A percentile compares a stretch with the other conserved stretches of the same genome.
These are phyloP conservation scores for Eupithecia pulchellata DNA, from an alignment of 2,888 invertebrate species.

Conservation along the genomic window DNA sequence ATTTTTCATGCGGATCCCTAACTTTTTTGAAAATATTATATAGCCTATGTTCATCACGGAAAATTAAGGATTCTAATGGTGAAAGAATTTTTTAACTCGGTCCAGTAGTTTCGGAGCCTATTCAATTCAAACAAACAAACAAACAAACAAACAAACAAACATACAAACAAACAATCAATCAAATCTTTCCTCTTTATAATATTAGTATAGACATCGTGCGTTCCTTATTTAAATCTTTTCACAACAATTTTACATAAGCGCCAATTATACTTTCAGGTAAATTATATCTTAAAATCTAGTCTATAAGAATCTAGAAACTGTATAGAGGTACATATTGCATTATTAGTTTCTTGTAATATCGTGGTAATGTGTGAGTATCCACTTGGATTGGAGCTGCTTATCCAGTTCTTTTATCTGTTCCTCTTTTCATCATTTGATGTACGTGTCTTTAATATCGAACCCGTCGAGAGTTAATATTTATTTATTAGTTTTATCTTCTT, in stretches of 20 bases:
- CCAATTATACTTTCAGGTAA: background rate
- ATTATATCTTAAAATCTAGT: background rate
- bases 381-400: constrained; percentile 23
- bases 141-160: no score
- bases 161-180: no score
- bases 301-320: constrained; percentile 11
- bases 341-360: constrained; percentile 43
- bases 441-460: constrained; percentile 16
- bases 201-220: no score
- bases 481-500: constrained; percentile 29
- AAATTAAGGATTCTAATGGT: no score
- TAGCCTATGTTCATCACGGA: no score
- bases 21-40: no score
- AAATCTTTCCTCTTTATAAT: no score
- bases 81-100: no score
- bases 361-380: constrained; percentile 44
- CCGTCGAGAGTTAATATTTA: constrained; percentile 14
- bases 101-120: no score
- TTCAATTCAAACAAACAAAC: no score
- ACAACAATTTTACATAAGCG: background rate
- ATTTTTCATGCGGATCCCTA: no score
- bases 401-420: constrained; percentile 27
- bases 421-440: constrained; percentile 14
- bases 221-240: background rate
- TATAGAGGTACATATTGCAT: constrained; percentile 37